Evolutionary conservation across 2,888 invertebrate genomes (phyloP), one percentile per base, ranked within the genome.

Genomic region (Galerucella pusilla): DNA sequence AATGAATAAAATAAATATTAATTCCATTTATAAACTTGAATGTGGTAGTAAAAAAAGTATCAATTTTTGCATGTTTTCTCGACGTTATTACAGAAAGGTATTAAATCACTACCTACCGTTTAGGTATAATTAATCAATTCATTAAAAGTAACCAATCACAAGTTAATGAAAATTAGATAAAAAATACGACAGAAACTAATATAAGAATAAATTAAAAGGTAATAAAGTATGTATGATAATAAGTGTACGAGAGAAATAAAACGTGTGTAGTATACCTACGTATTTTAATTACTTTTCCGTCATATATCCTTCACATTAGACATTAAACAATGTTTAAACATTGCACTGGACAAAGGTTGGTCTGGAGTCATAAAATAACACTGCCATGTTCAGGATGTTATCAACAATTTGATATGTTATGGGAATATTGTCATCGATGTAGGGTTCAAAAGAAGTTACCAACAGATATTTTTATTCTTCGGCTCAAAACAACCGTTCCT

Each of bases 251-350:
- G 16, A 57, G 16, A 20, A 57, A 57, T 57, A 57, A 57, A 20
- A 57, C 9, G 57, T 57, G 57, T 20, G 1, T 52, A 52, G n/a
- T 16, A 52, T n/a, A n/a, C n/a, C 3, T 49, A 14, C 49, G n/a
- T 52, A 57, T 20, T 20, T 57, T 63, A 68, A 68, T 68, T 68
- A 35, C 49, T 68, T 59, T 68, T 57, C 42, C 68, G 57, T 59
- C 57, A 68, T 68, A 68, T 69, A 59, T 69, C 60, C 69, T 69
- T 59, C 69, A 63, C 9, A 42, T 63, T 63, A 63, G 42, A 63
- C 63, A 9, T 63, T 63, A 12, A 61, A 63, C 63, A 63, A 63
- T 42, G 42, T 63, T 63, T 63, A 63, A 35, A 63, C 63, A 42
- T 35, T 42, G 63, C 42, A 42, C 42, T 63, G 35, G 35, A 63